These are phyloP conservation scores for Malurus cyaneus DNA, from an alignment of 2,113 vertebrate species.

Conservation along the genomic window DNA sequence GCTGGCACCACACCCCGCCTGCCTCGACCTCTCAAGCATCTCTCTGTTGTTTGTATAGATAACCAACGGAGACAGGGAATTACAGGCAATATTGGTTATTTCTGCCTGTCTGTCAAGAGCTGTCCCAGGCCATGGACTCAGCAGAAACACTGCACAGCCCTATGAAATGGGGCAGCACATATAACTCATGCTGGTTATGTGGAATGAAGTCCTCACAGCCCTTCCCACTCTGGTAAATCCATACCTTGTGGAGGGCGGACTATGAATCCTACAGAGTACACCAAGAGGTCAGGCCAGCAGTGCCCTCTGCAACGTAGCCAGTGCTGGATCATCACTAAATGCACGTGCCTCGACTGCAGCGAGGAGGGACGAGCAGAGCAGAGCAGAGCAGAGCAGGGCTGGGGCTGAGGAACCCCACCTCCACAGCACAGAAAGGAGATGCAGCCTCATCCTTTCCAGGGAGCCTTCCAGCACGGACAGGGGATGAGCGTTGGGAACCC, in stretches of 20 bases:
- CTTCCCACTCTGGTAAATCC: background rate
- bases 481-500: background rate
- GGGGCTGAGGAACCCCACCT: background rate
- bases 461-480: background rate
- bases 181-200: rapidly evolving
- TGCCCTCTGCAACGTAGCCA: background rate
- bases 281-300: background rate
- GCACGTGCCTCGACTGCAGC: rapidly evolving
- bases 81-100: background rate
- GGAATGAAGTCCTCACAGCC: background rate
- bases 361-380: rapidly evolving
- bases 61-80: background rate
- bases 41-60: background rate
- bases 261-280: background rate
- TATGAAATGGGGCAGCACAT: background rate
- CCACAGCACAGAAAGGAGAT: background rate
- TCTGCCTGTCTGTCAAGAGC: background rate
- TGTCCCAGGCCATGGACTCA: background rate
- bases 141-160: background rate
- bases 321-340: background rate
- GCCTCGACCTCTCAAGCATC: background rate
- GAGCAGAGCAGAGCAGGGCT: background rate
- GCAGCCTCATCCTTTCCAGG: rapidly evolving
- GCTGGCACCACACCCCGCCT: background rate
- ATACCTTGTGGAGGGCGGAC: background rate